Evolutionary conservation across 2,888 invertebrate species (phyloP).

Genomic region (Pharmacophagus antenor): DNA sequence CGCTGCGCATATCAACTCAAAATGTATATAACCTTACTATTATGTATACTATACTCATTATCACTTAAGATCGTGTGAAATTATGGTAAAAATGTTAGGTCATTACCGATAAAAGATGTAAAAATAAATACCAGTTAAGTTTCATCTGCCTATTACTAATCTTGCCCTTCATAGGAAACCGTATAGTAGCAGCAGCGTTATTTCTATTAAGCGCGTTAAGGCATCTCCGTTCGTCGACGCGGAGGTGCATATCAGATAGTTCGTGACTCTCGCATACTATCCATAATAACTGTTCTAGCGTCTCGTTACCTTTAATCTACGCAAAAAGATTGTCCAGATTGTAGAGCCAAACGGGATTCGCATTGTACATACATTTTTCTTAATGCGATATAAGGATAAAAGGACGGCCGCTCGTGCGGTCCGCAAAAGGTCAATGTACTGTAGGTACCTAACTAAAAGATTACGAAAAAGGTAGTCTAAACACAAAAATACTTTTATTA

Average conservation of each 20-base stretch:
- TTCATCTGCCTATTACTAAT: conserved; percentile 87
- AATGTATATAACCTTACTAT: too few species aligned
- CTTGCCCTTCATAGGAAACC: conserved; percentile 86
- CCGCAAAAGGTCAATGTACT: conserved; percentile 18
- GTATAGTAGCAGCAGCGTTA: conserved; percentile 76
- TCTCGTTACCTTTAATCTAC: conserved; percentile 82
- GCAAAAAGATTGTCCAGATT: conserved; percentile 23
- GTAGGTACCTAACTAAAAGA: background rate
- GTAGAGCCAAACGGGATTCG: conserved; percentile 25
- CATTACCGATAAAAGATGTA: too few species aligned
- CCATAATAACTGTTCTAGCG: conserved; percentile 75
- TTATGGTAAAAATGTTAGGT: too few species aligned
- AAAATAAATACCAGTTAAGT: conserved; percentile 82
- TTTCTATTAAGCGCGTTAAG: conserved; percentile 86
- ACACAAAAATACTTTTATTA: conserved; percentile 5
- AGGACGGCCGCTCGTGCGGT: conserved; percentile 7
- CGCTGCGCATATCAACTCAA: too few species aligned
- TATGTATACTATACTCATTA: too few species aligned
- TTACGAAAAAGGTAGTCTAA: conserved; percentile 7
- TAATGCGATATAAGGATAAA: conserved; percentile 30
- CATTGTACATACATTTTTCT: conserved; percentile 12
- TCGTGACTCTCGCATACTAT: conserved; percentile 84
- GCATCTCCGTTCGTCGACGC: conserved; percentile 84
- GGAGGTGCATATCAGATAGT: conserved; percentile 84
- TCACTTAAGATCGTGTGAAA: too few species aligned